These are phyloP conservation scores for Apis laboriosa DNA, from an alignment of 1,140 invertebrate genomes.

Conservation along the genomic window DNA sequence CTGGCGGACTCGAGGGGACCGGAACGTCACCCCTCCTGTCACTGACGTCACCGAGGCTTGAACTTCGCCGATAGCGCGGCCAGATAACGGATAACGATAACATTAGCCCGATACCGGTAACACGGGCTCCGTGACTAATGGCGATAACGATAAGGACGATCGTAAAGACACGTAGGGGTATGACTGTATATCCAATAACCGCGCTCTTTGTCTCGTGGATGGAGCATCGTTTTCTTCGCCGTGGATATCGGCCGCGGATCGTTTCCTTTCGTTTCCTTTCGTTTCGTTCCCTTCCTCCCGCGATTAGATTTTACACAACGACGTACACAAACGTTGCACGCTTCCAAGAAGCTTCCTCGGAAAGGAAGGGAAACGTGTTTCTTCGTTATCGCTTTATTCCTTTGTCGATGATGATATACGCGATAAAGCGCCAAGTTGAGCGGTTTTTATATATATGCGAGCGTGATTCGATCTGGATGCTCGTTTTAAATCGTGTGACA, in stretches of 20 bases:
- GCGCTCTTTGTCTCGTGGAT: constrained; percentile 56
- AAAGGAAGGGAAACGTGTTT: neutral
- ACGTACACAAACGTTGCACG: too few relatives aligned
- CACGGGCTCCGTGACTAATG: constrained; percentile 74
- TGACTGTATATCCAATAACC: constrained; percentile 64
- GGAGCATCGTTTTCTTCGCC: neutral
- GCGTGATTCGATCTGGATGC: too few relatives aligned
- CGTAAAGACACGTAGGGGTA: constrained; percentile 72
- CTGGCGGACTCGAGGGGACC: constrained; percentile 32
- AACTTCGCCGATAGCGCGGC: constrained; percentile 71
- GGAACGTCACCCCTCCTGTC: constrained; percentile 28
- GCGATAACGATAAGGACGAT: constrained; percentile 74
- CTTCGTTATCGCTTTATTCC: neutral
- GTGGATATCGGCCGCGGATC: constrained; percentile 31
- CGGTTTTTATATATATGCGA: too few relatives aligned
- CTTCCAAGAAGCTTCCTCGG: too few relatives aligned
- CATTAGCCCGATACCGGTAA: constrained; percentile 68
- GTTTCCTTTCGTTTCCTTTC: constrained; percentile 9
- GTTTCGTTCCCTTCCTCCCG: neutral
- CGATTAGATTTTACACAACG: constrained; percentile 27
- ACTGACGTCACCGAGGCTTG: constrained; percentile 59
- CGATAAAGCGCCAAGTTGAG: too few relatives aligned
- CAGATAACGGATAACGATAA: constrained; percentile 74
- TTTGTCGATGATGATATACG: too few relatives aligned
- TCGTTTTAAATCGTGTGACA: too few relatives aligned